Base-by-base conservation (phyloP, 2,113 vertebrate genomes). In the Sprattus sprattus region DNA sequence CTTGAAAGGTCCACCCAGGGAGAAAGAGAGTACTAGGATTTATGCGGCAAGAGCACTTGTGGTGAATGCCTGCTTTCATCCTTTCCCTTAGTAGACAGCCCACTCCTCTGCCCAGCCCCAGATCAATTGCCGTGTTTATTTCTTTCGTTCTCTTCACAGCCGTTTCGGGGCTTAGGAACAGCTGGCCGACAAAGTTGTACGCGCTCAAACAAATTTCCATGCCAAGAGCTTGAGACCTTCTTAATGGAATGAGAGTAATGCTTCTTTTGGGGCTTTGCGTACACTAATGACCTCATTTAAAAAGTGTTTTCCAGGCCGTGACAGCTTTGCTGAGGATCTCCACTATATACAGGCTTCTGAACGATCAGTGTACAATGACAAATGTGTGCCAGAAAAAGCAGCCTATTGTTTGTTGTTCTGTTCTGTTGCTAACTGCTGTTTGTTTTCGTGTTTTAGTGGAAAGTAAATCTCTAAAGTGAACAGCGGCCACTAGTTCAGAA, bases 111-210 rank as follows among this genome's bases (percentile, higher is more conserved):
- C 67, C 67, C 9, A 22, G 28, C 9, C 67, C 25, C 28, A 75
- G 67, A 75, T 75, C 67, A 28, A 75, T 16, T 75, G 28, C 67
- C 5, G 60, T 75, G 25, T 83, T 83, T 54, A 49, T 83, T 50
- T 82, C 81, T 82, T 39, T 82, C 81, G 8, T 8, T 45, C 81
- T 47, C 81, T 82, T 50, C 47, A 46, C 47, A 22, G n/a, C 45
- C 71, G 84, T 89, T 92, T 91, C 92, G 92, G 54, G 92, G 93
- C 88, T 88, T 78, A 90, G 89, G 91, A 92, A 94, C 94, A 93
- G 93, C 93, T 93, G 92, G 91, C 88, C 91, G 88, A 89, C 81
- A 80, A 92, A 90, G 91, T 92, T 92, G 89, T 83, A 88, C 91
- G 91, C 92, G 91, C 90, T 91, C 91, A 91, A 91, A 91, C 90